Conservation (phyloP, 2,888 invertebrate species). For the Spodoptera picta region DNA sequence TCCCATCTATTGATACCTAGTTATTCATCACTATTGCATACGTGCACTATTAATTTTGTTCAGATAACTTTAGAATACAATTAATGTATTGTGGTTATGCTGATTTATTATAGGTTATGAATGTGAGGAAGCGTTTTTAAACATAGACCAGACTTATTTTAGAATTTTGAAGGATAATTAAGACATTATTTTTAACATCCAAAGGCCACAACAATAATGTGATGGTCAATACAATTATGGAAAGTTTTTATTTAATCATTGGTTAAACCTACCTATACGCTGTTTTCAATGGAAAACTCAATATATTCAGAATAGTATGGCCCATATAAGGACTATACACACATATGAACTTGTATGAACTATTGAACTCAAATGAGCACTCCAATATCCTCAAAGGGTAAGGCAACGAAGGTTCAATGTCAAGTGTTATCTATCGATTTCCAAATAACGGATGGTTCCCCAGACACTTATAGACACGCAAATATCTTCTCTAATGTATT, state of each 20-base stretch:
- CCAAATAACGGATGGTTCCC: conserved; percentile 16
- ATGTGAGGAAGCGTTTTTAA: too few species aligned
- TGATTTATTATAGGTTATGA: conserved; percentile 31
- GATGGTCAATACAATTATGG: too few species aligned
- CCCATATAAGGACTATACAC: too few species aligned
- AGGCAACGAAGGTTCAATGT: conserved; percentile 12
- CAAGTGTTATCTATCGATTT: conserved; percentile 37
- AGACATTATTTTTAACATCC: too few species aligned
- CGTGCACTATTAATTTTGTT: conserved; percentile 40
- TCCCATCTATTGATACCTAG: conserved; percentile 20
- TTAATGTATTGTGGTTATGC: conserved; percentile 39
- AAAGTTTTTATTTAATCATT: too few species aligned
- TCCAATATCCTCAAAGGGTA: conserved; percentile 15
- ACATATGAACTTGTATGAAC: too few species aligned
- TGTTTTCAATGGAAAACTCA: too few species aligned
- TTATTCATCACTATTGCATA: conserved; percentile 24
- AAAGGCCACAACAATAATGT: too few species aligned
- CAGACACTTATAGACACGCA: conserved; percentile 25
- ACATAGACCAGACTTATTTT: too few species aligned
- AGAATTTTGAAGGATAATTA: too few species aligned
- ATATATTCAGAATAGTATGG: too few species aligned
- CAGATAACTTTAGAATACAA: conserved; percentile 41
- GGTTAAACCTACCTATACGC: too few species aligned
- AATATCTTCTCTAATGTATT: conserved; percentile 13
- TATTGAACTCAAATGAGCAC: background rate